These are phyloP conservation scores for Morinoia aosen DNA, from an alignment of 2,888 invertebrate genomes.

Conservation along the genomic window DNA sequence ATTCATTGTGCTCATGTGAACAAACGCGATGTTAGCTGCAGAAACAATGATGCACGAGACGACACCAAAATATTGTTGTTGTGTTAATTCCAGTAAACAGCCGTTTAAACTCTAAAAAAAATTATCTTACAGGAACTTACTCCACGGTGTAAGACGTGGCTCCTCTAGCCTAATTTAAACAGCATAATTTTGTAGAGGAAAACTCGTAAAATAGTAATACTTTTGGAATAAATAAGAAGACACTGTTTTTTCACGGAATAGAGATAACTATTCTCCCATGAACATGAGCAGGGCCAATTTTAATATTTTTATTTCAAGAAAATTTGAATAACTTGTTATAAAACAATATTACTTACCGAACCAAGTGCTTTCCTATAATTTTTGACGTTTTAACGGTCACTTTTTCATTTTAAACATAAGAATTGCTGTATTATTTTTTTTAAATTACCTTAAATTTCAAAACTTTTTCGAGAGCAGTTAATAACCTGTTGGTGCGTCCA, in stretches of 20 bases:
- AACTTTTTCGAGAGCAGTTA: too few relatives aligned
- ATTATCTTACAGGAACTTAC: neutral
- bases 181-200: neutral
- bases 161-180: neutral
- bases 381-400: too few relatives aligned
- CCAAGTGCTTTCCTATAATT: too few relatives aligned
- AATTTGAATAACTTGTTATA: too few relatives aligned
- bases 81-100: neutral
- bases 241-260: too few relatives aligned
- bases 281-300: neutral
- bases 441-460: too few relatives aligned
- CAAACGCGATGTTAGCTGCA: neutral
- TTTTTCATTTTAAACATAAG: too few relatives aligned
- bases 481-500: too few relatives aligned
- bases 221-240: neutral
- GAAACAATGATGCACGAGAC: neutral
- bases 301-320: too few relatives aligned
- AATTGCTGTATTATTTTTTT: too few relatives aligned
- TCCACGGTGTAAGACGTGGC: neutral
- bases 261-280: neutral
- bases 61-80: neutral
- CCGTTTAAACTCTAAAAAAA: neutral
- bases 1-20: neutral
- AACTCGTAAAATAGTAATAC: neutral
- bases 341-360: too few relatives aligned